Conservation (phyloP, 2,113 vertebrate species). For the Pollachius pollachius region DNA sequence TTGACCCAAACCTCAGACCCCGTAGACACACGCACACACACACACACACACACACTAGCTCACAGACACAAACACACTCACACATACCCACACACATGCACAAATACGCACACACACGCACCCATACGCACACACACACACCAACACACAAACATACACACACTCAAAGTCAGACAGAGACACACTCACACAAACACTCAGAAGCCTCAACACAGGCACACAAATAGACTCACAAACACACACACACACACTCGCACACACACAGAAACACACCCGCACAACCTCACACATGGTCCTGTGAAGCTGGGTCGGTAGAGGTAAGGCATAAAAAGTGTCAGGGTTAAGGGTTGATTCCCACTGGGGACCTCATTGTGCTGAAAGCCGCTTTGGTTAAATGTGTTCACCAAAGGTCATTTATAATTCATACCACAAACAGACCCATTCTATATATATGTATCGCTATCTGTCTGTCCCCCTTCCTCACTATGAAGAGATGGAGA, state of each 20-base stretch:
- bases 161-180: background rate
- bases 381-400: background rate
- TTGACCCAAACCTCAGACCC: constrained; percentile 43
- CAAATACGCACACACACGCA: background rate
- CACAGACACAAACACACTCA: constrained; percentile 1
- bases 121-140: constrained; percentile 4
- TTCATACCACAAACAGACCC: no score
- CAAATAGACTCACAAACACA: background rate
- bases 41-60: constrained; percentile 1
- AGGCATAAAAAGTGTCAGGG: no score
- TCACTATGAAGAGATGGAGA: constrained; percentile 30
- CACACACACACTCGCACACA: constrained; percentile 1
- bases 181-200: background rate
- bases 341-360: no score
- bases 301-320: no score
- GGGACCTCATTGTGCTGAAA: no score
- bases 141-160: background rate
- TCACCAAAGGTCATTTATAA: background rate
- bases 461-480: no score
- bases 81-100: background rate
- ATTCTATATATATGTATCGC: no score
- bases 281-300: no score
- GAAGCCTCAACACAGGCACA: no score
- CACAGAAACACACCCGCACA: no score
- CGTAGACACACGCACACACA: constrained; percentile 17